Conservation (phyloP, 2,888 invertebrate species). For the Agrotis clavis region DNA sequence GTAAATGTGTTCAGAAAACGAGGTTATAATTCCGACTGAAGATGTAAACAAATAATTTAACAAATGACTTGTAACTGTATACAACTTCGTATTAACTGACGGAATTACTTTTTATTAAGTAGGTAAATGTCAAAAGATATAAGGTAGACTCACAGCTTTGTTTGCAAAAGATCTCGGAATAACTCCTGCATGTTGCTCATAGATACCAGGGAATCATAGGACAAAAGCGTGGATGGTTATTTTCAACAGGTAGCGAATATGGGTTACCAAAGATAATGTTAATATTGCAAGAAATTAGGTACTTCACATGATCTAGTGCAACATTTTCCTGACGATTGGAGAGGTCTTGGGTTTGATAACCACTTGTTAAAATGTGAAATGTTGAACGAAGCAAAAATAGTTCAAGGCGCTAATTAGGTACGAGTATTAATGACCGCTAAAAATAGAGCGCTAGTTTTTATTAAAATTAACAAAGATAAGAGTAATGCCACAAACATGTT, state of each 20-base stretch:
- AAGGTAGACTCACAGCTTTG: constrained; percentile 1
- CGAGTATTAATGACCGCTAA: neutral
- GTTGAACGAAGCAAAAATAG: neutral
- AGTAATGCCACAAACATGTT: constrained; percentile 17
- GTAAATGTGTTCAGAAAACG: constrained; percentile 38
- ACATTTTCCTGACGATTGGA: too few species aligned
- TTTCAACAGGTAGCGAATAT: neutral
- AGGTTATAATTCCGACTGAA: constrained; percentile 48
- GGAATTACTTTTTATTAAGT: constrained; percentile 4
- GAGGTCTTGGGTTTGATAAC: neutral
- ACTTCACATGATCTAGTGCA: too few species aligned
- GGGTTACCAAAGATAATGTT: neutral
- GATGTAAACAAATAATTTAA: constrained; percentile 64
- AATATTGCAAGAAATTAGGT: neutral
- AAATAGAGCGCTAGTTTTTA: constrained; percentile 8
- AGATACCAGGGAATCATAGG: neutral
- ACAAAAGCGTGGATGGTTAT: neutral
- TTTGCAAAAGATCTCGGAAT: neutral
- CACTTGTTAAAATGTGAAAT: neutral
- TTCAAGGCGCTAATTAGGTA: neutral
- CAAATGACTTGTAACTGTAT: constrained; percentile 26
- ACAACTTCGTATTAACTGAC: constrained; percentile 8
- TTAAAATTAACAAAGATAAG: constrained; percentile 11
- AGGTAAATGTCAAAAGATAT: neutral
- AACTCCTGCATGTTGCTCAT: neutral